Percentiles rank a stretch among this genome's conserved stretches.
These are phyloP conservation scores for Philhelius pedissequus DNA, from an alignment of 2,888 invertebrate genomes.

Conservation along the genomic window DNA sequence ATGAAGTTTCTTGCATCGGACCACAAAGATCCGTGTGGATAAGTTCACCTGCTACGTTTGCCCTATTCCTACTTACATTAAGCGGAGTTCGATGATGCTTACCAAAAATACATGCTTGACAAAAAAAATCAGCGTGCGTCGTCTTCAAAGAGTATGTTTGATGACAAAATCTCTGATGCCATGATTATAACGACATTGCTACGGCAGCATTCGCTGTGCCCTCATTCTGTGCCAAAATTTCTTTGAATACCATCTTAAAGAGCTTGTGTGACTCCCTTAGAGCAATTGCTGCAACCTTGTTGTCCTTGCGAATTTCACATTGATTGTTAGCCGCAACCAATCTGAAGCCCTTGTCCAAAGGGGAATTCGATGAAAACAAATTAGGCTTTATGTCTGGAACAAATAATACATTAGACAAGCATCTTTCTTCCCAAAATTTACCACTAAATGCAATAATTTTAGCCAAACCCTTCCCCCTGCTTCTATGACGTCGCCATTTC, in stretches of 20 bases:
- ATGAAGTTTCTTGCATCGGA: conserved; percentile 62
- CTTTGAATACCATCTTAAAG: too few species aligned
- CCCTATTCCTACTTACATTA: not conserved
- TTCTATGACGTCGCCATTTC: too few species aligned
- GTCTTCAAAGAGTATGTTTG: not conserved
- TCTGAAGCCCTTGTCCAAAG: too few species aligned
- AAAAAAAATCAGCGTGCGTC: not conserved
- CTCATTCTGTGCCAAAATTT: too few species aligned
- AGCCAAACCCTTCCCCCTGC: too few species aligned
- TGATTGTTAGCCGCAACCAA: too few species aligned
- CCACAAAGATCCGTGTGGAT: conserved; percentile 70
- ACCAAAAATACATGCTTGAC: not conserved
- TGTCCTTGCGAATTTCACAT: too few species aligned
- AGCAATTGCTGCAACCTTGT: not conserved
- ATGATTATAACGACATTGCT: too few species aligned
- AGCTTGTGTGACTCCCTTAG: not conserved
- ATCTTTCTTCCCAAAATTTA: not conserved
- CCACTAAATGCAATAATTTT: too few species aligned
- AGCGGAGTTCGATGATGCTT: not conserved
- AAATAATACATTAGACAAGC: not conserved
- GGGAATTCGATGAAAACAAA: too few species aligned
- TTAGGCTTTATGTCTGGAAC: not conserved
- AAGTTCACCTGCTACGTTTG: too few species aligned
- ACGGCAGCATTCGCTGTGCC: too few species aligned
- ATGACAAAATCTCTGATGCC: not conserved